phyloP scores from a whole-genome alignment of 1,140 invertebrate genomes.

The Ceratitis capitata region DNA sequence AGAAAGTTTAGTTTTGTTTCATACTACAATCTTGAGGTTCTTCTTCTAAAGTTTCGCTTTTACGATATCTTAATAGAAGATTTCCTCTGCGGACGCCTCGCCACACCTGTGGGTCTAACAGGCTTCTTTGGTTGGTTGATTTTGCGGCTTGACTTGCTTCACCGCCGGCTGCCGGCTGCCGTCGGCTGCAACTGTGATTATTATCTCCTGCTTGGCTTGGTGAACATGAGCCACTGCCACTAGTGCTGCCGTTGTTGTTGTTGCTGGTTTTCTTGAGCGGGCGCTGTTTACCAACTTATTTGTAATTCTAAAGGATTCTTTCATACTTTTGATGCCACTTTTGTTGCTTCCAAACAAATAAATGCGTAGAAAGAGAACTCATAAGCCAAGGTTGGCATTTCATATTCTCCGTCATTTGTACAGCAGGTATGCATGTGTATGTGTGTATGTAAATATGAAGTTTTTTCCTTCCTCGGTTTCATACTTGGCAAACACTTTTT shows the following conservation, averaged over 20 bases:
- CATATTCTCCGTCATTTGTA: neutral
- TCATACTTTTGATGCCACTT: neutral
- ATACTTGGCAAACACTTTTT: constrained; percentile 10
- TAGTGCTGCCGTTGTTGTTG: neutral
- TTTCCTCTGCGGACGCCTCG: neutral
- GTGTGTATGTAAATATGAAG: neutral
- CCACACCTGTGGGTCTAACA: neutral
- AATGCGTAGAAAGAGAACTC: no score
- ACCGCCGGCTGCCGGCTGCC: no score
- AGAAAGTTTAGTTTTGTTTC: constrained; percentile 2
- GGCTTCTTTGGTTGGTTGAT: neutral
- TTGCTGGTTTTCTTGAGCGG: neutral
- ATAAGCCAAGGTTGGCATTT: neutral
- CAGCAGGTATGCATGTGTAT: neutral
- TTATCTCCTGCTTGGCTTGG: constrained; percentile 22
- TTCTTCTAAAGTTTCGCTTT: constrained; percentile 24
- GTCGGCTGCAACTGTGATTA: constrained; percentile 34
- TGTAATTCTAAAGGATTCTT: constrained; percentile 29
- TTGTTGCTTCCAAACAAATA: constrained; percentile 2
- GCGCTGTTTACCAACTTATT: neutral
- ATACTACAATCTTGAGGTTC: constrained; percentile 1
- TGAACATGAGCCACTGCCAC: neutral
- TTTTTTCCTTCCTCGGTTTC: constrained; percentile 20
- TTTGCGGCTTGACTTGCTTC: constrained; percentile 16
- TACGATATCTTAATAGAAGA: constrained; percentile 39